These are phyloP conservation scores for Centropus unirufus DNA, from an alignment of 2,113 vertebrate genomes.

Conservation along the genomic window DNA sequence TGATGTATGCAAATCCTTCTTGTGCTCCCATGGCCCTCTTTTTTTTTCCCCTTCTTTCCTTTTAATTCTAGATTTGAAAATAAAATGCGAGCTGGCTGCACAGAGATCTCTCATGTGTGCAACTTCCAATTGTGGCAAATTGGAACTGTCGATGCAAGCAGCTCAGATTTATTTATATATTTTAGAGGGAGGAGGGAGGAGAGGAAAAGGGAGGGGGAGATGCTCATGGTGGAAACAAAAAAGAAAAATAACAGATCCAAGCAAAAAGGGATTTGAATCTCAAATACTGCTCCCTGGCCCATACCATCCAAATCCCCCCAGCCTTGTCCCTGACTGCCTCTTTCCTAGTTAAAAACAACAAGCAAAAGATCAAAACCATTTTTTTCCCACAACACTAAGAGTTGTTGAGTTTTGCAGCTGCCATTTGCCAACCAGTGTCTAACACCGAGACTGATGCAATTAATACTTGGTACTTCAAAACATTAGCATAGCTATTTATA, in stretches of 20 bases:
- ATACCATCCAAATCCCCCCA: conserved; percentile 65
- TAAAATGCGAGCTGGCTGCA: conserved; percentile 74
- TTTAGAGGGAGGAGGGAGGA: conserved; percentile 52
- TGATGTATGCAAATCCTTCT: conserved; percentile 77
- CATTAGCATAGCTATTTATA: conserved; percentile 71
- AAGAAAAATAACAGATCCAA: conserved; percentile 64
- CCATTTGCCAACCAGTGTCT: conserved; percentile 41
- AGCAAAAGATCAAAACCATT: conserved; percentile 48
- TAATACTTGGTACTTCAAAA: conserved; percentile 70
- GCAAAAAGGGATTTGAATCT: conserved; percentile 69
- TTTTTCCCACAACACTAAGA: neutral
- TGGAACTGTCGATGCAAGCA: conserved; percentile 74
- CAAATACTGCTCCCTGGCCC: conserved; percentile 58
- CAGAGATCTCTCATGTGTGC: conserved; percentile 74
- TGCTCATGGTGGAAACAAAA: neutral
- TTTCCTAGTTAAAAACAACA: conserved; percentile 65
- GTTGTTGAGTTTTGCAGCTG: conserved; percentile 49
- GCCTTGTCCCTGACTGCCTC: conserved; percentile 39
- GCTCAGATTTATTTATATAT: conserved; percentile 76
- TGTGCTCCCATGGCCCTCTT: conserved; percentile 67
- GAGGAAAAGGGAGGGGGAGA: conserved; percentile 35
- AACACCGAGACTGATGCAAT: conserved; percentile 48
- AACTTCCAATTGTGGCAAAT: conserved; percentile 75
- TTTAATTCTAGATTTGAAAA: conserved; percentile 77
- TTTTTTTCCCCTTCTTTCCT: conserved; percentile 36